Evolutionary conservation across 2,888 invertebrate genomes (phyloP).

Genomic region (Steinernema scapterisci): DNA sequence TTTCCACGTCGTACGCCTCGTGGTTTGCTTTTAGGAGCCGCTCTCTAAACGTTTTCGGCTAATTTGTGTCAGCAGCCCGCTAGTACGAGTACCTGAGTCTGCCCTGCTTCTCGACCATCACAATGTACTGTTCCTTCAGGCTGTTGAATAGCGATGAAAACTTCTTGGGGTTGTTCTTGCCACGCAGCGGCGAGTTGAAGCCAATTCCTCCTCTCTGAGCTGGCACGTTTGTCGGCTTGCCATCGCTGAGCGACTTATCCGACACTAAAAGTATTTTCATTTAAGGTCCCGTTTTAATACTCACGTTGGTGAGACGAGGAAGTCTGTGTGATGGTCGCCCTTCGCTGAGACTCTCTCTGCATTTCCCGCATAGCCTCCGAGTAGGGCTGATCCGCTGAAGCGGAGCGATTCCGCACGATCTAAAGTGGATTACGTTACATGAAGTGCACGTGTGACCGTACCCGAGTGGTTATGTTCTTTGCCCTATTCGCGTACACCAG

Average conservation of each 20-base stretch:
- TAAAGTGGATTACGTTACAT: slow-evolving; percentile 36
- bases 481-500: slow-evolving; percentile 91
- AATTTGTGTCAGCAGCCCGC: not conserved
- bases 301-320: slow-evolving; percentile 54
- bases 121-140: slow-evolving; percentile 61
- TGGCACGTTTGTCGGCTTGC: slow-evolving; percentile 33
- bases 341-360: slow-evolving; percentile 48
- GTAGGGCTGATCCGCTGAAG: slow-evolving; percentile 62
- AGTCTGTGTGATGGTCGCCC: slow-evolving; percentile 49
- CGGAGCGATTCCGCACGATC: slow-evolving; percentile 56
- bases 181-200: not conserved
- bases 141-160: slow-evolving; percentile 54
- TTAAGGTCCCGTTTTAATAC: not conserved
- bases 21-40: slow-evolving; percentile 82
- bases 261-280: not conserved
- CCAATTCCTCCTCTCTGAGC: slow-evolving; percentile 33
- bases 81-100: slow-evolving; percentile 53
- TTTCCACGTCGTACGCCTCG: slow-evolving; percentile 62
- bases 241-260: not conserved
- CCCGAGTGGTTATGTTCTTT: slow-evolving; percentile 87
- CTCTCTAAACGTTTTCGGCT: slow-evolving; percentile 47
- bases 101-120: slow-evolving; percentile 56
- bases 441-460: slow-evolving; percentile 66
- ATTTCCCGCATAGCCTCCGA: slow-evolving; percentile 56
- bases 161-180: not conserved